Conservation (phyloP, 2,888 invertebrate genomes). For the Opisthograptis luteolata region DNA sequence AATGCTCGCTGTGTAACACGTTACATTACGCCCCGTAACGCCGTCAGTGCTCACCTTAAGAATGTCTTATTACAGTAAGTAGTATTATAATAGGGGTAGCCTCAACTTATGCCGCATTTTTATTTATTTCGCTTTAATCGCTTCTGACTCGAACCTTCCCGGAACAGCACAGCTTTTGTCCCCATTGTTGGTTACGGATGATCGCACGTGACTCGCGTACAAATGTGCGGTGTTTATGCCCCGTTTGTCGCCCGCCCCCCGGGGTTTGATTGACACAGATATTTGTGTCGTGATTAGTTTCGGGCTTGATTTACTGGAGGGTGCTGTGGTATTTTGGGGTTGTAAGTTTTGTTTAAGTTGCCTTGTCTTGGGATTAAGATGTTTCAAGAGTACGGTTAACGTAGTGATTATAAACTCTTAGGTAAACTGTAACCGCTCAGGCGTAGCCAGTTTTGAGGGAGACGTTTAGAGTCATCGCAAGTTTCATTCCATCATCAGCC, state of each 20-base stretch:
- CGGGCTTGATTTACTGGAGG: constrained; percentile 28
- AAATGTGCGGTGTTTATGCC: constrained; percentile 62
- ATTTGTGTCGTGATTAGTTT: constrained; percentile 50
- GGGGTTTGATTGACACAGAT: constrained; percentile 70
- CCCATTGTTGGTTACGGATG: constrained; percentile 73
- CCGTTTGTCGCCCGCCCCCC: constrained; percentile 56
- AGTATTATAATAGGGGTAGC: too few relatives aligned
- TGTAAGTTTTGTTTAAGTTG: constrained; percentile 17
- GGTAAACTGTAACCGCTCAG: too few relatives aligned
- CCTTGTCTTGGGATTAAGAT: constrained; percentile 24
- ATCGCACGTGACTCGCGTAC: constrained; percentile 71
- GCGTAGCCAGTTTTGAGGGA: too few relatives aligned
- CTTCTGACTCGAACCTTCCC: constrained; percentile 30
- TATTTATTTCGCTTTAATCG: constrained; percentile 8
- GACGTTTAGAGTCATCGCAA: too few relatives aligned
- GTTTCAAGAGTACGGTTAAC: constrained; percentile 1
- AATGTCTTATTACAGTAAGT: too few relatives aligned
- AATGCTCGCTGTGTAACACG: constrained; percentile 63
- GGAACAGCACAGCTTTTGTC: constrained; percentile 30
- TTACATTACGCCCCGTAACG: constrained; percentile 61
- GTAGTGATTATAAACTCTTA: too few relatives aligned
- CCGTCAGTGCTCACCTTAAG: too few relatives aligned
- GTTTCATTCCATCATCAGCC: too few relatives aligned
- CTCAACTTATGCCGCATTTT: too few relatives aligned
- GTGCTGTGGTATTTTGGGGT: constrained; percentile 30